Conservation (phyloP, 2,888 invertebrate species). For the Netelia melanura region DNA sequence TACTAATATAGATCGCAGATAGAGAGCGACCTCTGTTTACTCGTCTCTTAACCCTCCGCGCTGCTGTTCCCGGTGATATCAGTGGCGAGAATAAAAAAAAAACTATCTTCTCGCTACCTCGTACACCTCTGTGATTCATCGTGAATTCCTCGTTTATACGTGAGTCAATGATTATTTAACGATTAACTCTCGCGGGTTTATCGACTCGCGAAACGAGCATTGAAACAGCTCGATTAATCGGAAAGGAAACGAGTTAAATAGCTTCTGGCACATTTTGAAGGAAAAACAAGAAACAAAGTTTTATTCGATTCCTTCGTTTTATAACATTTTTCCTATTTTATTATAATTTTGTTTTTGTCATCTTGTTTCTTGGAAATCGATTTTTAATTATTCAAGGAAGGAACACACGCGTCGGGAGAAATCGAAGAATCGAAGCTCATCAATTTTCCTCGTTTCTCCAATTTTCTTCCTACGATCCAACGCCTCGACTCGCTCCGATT, state of each 20-base stretch:
- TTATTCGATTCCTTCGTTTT: too few relatives aligned
- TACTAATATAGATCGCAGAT: slow-evolving; percentile 26
- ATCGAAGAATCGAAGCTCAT: too few relatives aligned
- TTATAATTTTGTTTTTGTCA: too few relatives aligned
- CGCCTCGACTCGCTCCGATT: slow-evolving; percentile 41
- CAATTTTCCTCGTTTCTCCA: neutral
- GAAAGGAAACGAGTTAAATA: too few relatives aligned
- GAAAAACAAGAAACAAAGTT: neutral
- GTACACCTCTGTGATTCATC: slow-evolving; percentile 24
- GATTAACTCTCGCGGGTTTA: slow-evolving; percentile 4
- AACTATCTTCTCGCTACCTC: neutral
- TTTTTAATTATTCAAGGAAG: too few relatives aligned
- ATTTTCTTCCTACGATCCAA: neutral
- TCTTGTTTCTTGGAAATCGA: too few relatives aligned
- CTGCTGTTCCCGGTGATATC: slow-evolving; percentile 11
- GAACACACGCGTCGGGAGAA: too few relatives aligned
- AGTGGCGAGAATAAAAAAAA: neutral
- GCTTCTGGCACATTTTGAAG: too few relatives aligned
- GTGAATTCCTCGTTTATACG: neutral
- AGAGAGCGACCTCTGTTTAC: slow-evolving; percentile 23
- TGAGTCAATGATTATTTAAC: slow-evolving; percentile 16
- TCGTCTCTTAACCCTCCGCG: neutral
- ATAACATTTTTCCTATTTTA: too few relatives aligned
- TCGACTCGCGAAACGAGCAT: neutral
- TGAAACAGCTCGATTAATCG: too few relatives aligned